Base-by-base conservation (phyloP, 2,113 vertebrate species). In the Sebastes schlegelii region DNA sequence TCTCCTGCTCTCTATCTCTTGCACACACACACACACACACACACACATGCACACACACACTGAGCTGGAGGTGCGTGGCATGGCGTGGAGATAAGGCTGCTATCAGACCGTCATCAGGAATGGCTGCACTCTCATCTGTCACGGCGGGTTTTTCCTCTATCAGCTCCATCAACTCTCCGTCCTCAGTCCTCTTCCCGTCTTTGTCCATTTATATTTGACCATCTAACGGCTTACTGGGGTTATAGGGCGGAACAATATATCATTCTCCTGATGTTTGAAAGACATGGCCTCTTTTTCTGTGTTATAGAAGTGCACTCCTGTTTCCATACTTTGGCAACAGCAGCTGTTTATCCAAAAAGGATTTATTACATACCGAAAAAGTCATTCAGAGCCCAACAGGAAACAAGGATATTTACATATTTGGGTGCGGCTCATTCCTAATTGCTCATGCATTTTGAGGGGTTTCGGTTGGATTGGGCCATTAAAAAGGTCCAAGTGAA, bases 71-170 rank as follows among this genome's bases (percentile, higher is more conserved):
- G 70, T 90, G 91, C 93, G 85, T 89, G 88, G 74, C 83, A 49
- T 78, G 77, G 72, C 79, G 62, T 46, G 73, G 74, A 83, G 91
- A 92, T 92, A 92, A 79, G 87, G 67, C 74, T 40, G 63, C 55
- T 91, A 91, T 92, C 92, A 89, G 88, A 82, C 64, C 77, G 80
- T 79, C 75, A 92, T 90, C 83, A 3, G 84, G 72, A 79, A 87
- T 42, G 60, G 78, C 75, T 72, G 74, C 81, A 77, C 88, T 91
- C 87, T 92, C 88, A 80, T 92, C 84, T 77, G 78, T 89, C 87
- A 74, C 43, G 21, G 74, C 5, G 64, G 80, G 55, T 73, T 76
- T 90, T 86, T 83, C 40, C 77, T 48, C 69, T 90, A 87, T 91
- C 89, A 7, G 51, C 74, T 77, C 75, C 68, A 89, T 89, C 90